Percentiles rank a stretch among this genome's conserved stretches.
phyloP scores from a whole-genome alignment of 2,888 invertebrate genomes.

The Hanleya hanleyi region DNA sequence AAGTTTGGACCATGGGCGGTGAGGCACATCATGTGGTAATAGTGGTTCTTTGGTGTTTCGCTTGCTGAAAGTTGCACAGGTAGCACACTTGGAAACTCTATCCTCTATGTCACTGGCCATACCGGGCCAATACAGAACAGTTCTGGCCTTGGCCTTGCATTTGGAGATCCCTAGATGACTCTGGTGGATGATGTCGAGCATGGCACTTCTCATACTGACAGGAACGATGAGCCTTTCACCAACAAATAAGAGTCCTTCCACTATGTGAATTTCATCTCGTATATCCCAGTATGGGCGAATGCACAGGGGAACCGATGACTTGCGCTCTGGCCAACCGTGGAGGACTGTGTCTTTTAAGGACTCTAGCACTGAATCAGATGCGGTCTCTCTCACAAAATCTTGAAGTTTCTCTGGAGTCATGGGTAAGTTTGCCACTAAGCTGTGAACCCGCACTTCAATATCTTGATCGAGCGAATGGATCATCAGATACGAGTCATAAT shows the following conservation, averaged over 20 bases:
- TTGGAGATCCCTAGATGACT: constrained; percentile 28
- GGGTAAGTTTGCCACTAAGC: not conserved
- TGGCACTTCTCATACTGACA: not conserved
- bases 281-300: constrained; percentile 18
- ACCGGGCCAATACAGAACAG: constrained; percentile 30
- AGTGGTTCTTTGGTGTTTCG: constrained; percentile 28
- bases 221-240: constrained; percentile 23
- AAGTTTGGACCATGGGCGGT: constrained; percentile 23
- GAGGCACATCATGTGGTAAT: constrained; percentile 24
- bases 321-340: not conserved
- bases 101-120: not conserved
- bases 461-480: not conserved
- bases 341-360: not conserved
- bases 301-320: not conserved
- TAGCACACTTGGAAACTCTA: not conserved
- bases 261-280: constrained; percentile 17
- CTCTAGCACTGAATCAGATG: not conserved
- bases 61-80: constrained; percentile 14
- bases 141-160: constrained; percentile 21
- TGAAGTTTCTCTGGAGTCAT: not conserved
- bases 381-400: not conserved
- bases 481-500: not conserved
- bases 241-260: constrained; percentile 13
- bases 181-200: constrained; percentile 20
- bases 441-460: constrained; percentile 25